Base-by-base conservation (phyloP, 2,113 vertebrate species). In the Microcebus ravelobensis region DNA sequence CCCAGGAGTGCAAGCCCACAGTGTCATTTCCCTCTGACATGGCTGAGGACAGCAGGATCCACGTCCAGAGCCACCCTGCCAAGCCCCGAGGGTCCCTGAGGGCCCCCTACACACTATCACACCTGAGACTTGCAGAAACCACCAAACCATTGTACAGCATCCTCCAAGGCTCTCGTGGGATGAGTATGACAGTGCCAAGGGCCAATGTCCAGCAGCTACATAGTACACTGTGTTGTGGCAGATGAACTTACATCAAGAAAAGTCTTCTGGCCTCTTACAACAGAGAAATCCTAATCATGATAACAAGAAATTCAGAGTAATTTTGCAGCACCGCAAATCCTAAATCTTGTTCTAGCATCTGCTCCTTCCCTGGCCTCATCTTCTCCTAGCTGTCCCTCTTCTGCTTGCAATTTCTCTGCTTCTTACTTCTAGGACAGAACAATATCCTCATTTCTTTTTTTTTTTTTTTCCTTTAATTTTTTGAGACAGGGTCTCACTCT, bases 81-180 rank as follows among this genome's bases (percentile, higher is more conserved):
- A 48, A 65, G 5, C 18, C 59, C 3, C 25, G 21, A n/a, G 8
- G 59, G 18, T 50, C 39, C 10, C 74, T 15, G 48, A 50, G 21
- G 34, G 29, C 18, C 59, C 57, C 18, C 9, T 11, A 6, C 6
- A 5, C n/a, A 52, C 92, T n/a, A 36, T n/a, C 15, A 8, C 25
- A 36, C 63, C 89, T 48, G 83, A 42, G 61, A 20, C 25, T 48
- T 42, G 12, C 1, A 59, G 76, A 74, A 73, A 77, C 13, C 8
- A 9, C 18, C 7, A 14, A 65, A 12, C 25, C 45, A 36, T 3
- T 1, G 13, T 9, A 3, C 0, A 11, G 31, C 9, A 2, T 29
- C 11, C 27, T 2, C 6, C 17, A 29, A 15, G 52, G 25, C 61
- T 39, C 79, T 52, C 34, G 57, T 15, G 52, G 34, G 29, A 50